Evolutionary conservation across 1,140 invertebrate species (phyloP), one percentile per base, ranked within the genome.

Genomic region (Maconellicoccus hirsutus): DNA sequence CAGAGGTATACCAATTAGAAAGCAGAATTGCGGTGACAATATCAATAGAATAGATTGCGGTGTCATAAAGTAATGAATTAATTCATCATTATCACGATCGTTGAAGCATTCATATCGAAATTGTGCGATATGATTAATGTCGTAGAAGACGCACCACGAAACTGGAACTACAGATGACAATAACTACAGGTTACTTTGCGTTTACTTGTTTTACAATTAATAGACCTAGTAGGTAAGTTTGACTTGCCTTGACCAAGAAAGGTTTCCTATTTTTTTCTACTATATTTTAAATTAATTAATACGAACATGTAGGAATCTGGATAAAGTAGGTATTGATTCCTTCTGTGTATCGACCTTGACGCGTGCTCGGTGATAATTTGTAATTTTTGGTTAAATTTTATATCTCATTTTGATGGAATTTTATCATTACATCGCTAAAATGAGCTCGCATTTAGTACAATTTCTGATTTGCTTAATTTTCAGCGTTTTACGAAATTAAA

Each of bases 161-260:
- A 52, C 42, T 52, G n/a, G 42, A 52, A 52, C 16, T 8, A 16
- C 3, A 52, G n/a, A 52, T 52, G 42, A 19, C 42, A 16, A 52
- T 52, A 19, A 52, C 42, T 3, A 52, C 33, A 14, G 6, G 33
- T 38, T 14, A 14, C 14, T 38, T 38, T 38, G 33, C 42, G 42
- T 52, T 3, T 52, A 19, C n/a, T 14, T 52, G 2, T 52, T 52
- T 16, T 16, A 52, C 6, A 52, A n/a, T n/a, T n/a, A n/a, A n/a
- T n/a, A n/a, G n/a, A n/a, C n/a, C n/a, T n/a, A n/a, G n/a, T n/a
- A 2, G n/a, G n/a, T 52, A 52, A 52, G 6, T 52, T 52, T 52
- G 42, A 52, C 42, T 52, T 19, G 42, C 42, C 42, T 52, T 52
- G 42, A 52, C 42, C 42, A 52, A 52, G 42, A 52, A 52, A 52